Base-by-base conservation (phyloP, 2,797 vertebrate species). In the Helarctos malayanus region DNA sequence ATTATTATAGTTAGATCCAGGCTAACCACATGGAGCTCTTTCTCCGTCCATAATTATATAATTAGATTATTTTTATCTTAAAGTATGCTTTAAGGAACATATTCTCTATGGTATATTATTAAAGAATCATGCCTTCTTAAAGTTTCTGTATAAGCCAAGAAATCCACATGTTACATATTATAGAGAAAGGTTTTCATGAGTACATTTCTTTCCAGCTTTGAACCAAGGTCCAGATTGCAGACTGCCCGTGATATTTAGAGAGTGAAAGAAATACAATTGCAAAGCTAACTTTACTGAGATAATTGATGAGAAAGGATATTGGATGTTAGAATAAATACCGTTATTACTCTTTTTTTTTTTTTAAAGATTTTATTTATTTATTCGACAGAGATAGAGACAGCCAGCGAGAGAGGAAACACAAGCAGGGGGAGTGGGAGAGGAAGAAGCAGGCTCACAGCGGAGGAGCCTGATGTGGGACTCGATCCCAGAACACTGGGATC, bases 1-100 rank as follows among this genome's bases (percentile, higher is more conserved):
- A 83, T 95, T 81, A 52, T 68, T 87, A 71, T 84, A 82, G 59
- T 4, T 91, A 49, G 57, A 97, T 1, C 2, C 83, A 94, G 49
- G 13, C 13, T 95, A 97, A 96, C 56, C 49, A 94, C 61, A 79
- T 73, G n/a, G 41, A 97, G 32, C 15, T 97, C 61, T 81, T 96
- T 97, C n/a, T 96, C 56, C 23, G 0, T 19, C 79, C 23, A 76
- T 95, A 98, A 97, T 95, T 93, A 92, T 12, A 82, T 71, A 98
- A 96, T 96, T 97, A 45, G 88, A 97, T 98, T 97, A 96, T 75
- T 96, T 73, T 95, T 97, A 92, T 69, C 95, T 88, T 97, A 97
- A 98, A 97, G 19, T 12, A 78, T 61, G 18, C 73, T 78, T 97
- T 92, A 87, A 93, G 21, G 52, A 78, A 89, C 45, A 35, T 47